Conservation (phyloP, 2,113 vertebrate genomes). For the Columba janthina region DNA sequence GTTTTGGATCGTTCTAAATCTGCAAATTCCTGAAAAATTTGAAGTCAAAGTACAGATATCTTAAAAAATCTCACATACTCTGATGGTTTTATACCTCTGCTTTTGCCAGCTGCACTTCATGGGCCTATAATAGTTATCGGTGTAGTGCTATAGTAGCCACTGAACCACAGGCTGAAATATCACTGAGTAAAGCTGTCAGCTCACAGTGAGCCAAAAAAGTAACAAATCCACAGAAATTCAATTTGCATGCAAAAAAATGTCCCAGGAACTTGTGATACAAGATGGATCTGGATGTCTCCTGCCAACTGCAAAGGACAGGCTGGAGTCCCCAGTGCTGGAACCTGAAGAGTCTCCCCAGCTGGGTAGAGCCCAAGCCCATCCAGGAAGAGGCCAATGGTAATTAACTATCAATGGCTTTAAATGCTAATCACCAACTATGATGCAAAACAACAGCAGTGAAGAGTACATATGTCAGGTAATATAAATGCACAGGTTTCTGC, state of each 20-base stretch:
- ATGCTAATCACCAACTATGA: neutral
- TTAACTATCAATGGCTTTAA: neutral
- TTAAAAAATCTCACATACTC: neutral
- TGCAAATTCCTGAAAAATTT: neutral
- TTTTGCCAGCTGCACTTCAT: neutral
- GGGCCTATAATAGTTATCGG: neutral
- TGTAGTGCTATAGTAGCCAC: fast-evolving
- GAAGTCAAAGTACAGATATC: neutral
- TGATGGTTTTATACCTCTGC: neutral
- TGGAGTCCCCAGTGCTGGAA: neutral
- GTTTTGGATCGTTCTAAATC: neutral
- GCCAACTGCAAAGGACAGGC: neutral
- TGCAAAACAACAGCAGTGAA: neutral
- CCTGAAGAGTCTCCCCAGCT: neutral
- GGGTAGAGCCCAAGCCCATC: neutral
- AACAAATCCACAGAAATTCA: neutral
- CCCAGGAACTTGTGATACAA: neutral
- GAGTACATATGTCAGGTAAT: neutral
- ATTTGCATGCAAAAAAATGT: neutral
- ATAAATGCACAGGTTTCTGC: neutral
- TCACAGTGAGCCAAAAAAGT: neutral
- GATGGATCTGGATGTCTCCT: neutral
- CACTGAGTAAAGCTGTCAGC: neutral
- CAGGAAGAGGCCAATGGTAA: neutral
- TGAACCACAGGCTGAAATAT: neutral